A percentile compares a stretch with the other conserved stretches of the same genome.
Evolutionary conservation across 2,888 invertebrate genomes (phyloP).

Genomic region (Idaea aversata): DNA sequence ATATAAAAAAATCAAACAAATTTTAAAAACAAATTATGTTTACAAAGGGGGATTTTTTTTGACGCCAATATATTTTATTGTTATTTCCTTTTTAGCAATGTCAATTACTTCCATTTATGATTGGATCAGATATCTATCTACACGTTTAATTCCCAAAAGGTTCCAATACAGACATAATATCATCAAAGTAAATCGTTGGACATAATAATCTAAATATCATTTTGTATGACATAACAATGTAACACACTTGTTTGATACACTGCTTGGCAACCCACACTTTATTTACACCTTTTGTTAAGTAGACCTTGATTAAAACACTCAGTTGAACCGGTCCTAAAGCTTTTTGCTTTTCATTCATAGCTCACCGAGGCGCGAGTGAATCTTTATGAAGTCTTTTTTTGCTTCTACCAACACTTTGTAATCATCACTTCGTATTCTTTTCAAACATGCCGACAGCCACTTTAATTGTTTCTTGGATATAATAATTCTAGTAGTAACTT

Average conservation of each 20-base stretch:
- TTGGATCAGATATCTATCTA: too few relatives aligned
- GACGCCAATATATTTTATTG: too few relatives aligned
- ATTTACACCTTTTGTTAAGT: neutral
- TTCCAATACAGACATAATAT: neutral
- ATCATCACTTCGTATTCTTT: neutral
- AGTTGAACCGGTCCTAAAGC: neutral
- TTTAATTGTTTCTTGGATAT: neutral
- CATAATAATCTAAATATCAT: neutral
- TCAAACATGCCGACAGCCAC: neutral
- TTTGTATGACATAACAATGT: neutral
- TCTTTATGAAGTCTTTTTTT: neutral
- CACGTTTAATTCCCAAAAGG: neutral
- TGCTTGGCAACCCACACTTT: neutral
- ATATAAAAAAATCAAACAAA: too few relatives aligned
- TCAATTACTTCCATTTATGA: too few relatives aligned
- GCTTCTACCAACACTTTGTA: neutral
- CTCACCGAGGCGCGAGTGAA: neutral
- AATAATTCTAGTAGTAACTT: neutral
- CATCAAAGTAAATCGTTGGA: neutral
- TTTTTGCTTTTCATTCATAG: neutral
- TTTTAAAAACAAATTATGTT: too few relatives aligned
- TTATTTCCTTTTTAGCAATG: too few relatives aligned
- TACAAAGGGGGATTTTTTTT: too few relatives aligned
- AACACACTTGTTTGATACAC: neutral
- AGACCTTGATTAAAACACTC: neutral